These are phyloP conservation scores for Cynopterus sphinx DNA, from an alignment of 2,797 vertebrate species.

Conservation along the genomic window DNA sequence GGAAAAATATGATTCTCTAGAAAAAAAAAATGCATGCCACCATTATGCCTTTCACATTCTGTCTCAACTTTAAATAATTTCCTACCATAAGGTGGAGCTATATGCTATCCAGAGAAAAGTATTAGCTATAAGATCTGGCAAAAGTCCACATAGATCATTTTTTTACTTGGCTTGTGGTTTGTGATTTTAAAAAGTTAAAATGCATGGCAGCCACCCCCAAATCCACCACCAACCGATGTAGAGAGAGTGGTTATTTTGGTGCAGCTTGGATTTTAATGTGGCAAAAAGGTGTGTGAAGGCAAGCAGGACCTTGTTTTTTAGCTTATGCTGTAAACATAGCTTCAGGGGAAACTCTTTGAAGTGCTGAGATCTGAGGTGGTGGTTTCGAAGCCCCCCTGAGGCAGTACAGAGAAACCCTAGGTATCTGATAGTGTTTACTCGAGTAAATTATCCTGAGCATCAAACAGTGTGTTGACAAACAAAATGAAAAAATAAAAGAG, in stretches of 20 bases:
- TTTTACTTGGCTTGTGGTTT: slow-evolving; percentile 66
- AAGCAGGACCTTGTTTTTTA: slow-evolving; percentile 81
- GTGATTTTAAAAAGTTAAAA: slow-evolving; percentile 75
- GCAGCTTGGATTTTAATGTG: slow-evolving; percentile 80
- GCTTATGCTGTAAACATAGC: slow-evolving; percentile 83
- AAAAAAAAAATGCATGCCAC: background rate
- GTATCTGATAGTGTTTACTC: slow-evolving; percentile 83
- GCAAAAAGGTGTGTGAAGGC: slow-evolving; percentile 81
- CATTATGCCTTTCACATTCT: slow-evolving; percentile 3
- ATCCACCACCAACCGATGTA: slow-evolving; percentile 44
- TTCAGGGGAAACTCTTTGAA: slow-evolving; percentile 86
- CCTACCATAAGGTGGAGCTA: slow-evolving; percentile 70
- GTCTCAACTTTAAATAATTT: slow-evolving; percentile 54
- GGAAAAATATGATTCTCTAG: background rate
- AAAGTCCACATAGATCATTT: slow-evolving; percentile 72
- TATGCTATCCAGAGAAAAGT: slow-evolving; percentile 62
- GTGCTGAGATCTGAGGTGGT: slow-evolving; percentile 83
- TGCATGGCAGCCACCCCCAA: slow-evolving; percentile 64
- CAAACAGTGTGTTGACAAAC: slow-evolving; percentile 82
- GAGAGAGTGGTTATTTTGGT: slow-evolving; percentile 76
- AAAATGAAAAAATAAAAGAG: slow-evolving; percentile 55
- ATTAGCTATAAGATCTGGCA: slow-evolving; percentile 47
- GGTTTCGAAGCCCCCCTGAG: slow-evolving; percentile 79
- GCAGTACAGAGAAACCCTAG: slow-evolving; percentile 81
- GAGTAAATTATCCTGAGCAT: slow-evolving; percentile 83